Conservation (phyloP, 2,797 vertebrate species). For the Orestias chungarensis region DNA sequence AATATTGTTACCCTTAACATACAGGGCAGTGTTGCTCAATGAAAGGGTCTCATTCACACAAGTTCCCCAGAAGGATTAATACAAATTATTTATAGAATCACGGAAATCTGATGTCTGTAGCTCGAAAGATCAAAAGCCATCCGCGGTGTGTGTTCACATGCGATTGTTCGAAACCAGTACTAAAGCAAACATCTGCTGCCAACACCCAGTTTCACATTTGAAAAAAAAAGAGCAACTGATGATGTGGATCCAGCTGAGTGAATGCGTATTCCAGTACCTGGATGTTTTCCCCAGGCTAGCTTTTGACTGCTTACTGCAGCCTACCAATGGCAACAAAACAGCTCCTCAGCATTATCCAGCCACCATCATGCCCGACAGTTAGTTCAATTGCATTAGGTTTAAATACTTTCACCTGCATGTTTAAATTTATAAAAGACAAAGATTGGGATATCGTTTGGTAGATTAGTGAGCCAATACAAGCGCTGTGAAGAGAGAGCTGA, state of each 20-base stretch:
- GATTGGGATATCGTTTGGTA: no score
- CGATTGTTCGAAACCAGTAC: constrained; percentile 11
- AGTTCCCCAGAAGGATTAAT: constrained; percentile 46
- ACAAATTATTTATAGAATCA: background rate
- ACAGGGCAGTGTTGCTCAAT: constrained; percentile 17
- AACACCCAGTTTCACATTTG: constrained; percentile 29
- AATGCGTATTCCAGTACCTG: no score
- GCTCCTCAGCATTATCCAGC: no score
- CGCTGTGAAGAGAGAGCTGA: no score
- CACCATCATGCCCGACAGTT: no score
- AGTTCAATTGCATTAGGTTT: no score
- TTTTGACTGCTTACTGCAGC: no score
- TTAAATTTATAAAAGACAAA: no score
- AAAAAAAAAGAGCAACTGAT: constrained; percentile 3
- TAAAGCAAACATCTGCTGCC: constrained; percentile 25
- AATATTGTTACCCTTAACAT: constrained; percentile 37
- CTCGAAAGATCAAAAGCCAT: constrained; percentile 39
- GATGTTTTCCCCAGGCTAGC: no score
- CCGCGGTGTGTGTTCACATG: background rate
- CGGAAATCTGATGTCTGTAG: constrained; percentile 33
- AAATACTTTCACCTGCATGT: no score
- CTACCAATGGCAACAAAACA: no score
- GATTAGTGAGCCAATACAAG: no score
- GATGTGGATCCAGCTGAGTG: background rate
- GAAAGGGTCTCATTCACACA: constrained; percentile 40